Percentiles rank a stretch among this genome's conserved stretches.
These are phyloP conservation scores for Drosophila santomea DNA, from an alignment of 1,140 invertebrate genomes.

Conservation along the genomic window DNA sequence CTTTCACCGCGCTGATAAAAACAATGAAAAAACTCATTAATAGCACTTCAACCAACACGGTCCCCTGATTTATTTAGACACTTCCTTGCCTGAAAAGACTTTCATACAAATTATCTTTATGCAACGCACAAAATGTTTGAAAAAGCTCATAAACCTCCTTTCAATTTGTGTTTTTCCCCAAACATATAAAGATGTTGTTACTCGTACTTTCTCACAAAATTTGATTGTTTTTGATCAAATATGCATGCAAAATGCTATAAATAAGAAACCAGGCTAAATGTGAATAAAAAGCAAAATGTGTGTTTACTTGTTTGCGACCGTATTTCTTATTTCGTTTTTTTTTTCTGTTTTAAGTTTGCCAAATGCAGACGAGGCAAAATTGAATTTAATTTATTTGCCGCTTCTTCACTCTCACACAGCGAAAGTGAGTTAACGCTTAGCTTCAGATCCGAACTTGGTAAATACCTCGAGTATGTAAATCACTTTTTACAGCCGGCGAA, in stretches of 20 bases:
- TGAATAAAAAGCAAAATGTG: conserved; percentile 13
- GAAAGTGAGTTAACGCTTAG: conserved; percentile 36
- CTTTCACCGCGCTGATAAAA: conserved; percentile 19
- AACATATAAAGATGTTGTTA: conserved; percentile 28
- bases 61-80: conserved; percentile 21
- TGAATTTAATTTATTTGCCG: conserved; percentile 43
- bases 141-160: conserved; percentile 18
- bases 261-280: conserved; percentile 22
- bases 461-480: conserved; percentile 48
- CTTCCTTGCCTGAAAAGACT: conserved; percentile 25
- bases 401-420: conserved; percentile 19
- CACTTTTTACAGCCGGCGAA: conserved; percentile 37
- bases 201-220: conserved; percentile 26
- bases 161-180: conserved; percentile 35
- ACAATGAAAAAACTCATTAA: conserved; percentile 35
- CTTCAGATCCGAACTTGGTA: conserved; percentile 25
- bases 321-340: conserved; percentile 1
- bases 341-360: conserved; percentile 23
- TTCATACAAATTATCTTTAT: conserved; percentile 43
- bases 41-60: conserved; percentile 6
- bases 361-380: conserved; percentile 40
- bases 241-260: conserved; percentile 45
- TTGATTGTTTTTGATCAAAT: conserved; percentile 54
- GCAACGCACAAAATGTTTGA: conserved; percentile 15
- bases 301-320: conserved; percentile 23